Conservation (phyloP, 2,888 invertebrate species). For the Synergus japonicus region DNA sequence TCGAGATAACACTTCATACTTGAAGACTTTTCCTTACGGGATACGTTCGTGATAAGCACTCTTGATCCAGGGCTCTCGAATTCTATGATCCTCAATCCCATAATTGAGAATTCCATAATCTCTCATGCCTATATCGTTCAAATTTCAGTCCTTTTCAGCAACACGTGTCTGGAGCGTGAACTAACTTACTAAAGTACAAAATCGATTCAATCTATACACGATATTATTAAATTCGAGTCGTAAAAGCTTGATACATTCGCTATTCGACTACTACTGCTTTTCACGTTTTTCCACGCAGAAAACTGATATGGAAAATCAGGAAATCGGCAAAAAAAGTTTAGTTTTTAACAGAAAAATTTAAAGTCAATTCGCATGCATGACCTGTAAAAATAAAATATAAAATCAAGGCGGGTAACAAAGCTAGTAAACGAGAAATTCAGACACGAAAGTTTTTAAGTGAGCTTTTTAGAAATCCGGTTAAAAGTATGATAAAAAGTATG, state of each 20-base stretch:
- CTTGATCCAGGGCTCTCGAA: conserved; percentile 64
- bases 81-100: conserved; percentile 65
- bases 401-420: background rate
- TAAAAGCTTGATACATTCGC: conserved; percentile 2
- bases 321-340: background rate
- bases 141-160: conserved; percentile 29
- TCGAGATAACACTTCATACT: background rate
- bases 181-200: conserved; percentile 13
- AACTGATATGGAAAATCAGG: conserved; percentile 9
- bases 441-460: background rate
- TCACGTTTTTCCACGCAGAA: background rate
- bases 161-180: conserved; percentile 22
- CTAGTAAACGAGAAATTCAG: background rate
- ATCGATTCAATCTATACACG: conserved; percentile 16
- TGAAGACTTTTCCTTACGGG: conserved; percentile 35
- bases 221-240: conserved; percentile 20
- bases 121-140: conserved; percentile 45
- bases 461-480: background rate
- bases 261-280: background rate
- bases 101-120: conserved; percentile 67
- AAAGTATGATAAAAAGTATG: background rate
- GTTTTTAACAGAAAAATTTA: background rate
- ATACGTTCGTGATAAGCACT: conserved; percentile 63
- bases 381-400: background rate
- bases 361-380: background rate